Percentiles rank a stretch among this genome's conserved stretches.
These are phyloP conservation scores for Cercopithecus mona DNA, from an alignment of 2,113 vertebrate species.

Conservation along the genomic window DNA sequence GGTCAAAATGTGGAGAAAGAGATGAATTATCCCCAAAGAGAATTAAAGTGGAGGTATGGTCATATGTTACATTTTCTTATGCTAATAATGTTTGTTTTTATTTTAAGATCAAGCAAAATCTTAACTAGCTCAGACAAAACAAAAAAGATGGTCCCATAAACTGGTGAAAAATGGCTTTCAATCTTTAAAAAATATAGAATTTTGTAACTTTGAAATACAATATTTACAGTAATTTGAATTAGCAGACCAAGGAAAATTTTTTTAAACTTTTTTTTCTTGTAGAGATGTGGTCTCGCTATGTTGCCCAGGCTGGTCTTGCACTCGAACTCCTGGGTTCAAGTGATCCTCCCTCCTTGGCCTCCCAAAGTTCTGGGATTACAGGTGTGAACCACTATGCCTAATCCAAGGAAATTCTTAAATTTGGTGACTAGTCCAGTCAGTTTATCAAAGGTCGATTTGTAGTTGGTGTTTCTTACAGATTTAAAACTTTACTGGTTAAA, in stretches of 20 bases:
- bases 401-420: conserved; percentile 14
- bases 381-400: no score
- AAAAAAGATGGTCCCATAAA: background rate
- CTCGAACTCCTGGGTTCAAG: no score
- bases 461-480: background rate
- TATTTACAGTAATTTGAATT: background rate
- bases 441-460: conserved; percentile 12
- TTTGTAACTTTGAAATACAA: background rate
- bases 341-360: no score
- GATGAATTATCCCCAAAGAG: conserved; percentile 97
- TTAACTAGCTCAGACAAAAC: background rate
- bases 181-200: conserved; percentile 21
- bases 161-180: conserved; percentile 15
- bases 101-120: background rate
- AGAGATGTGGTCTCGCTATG: no score
- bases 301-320: no score
- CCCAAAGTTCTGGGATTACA: no score
- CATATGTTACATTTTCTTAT: conserved; percentile 59
- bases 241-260: background rate
- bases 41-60: conserved; percentile 95
- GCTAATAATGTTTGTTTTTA: conserved; percentile 20
- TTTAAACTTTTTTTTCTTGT: no score
- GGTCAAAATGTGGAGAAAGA: conserved; percentile 94
- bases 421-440: conserved; percentile 29
- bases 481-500: conserved; percentile 19